Percentiles rank a stretch among this genome's conserved stretches.
Conservation (phyloP, 2,888 invertebrate species). For the Lypha dubia region DNA sequence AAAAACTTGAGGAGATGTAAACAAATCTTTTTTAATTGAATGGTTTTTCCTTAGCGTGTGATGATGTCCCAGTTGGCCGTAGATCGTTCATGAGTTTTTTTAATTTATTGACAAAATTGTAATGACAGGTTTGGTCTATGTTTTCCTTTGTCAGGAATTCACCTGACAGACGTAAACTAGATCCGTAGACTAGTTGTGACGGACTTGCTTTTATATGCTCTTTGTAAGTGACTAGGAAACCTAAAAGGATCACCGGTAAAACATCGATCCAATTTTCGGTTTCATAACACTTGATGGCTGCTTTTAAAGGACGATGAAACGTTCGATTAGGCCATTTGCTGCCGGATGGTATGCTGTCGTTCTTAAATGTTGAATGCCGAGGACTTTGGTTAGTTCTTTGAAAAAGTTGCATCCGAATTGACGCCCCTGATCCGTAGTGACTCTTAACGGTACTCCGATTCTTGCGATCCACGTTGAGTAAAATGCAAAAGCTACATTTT, state of each 20-base stretch:
- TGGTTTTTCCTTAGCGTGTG: too few relatives aligned
- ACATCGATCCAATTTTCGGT: too few relatives aligned
- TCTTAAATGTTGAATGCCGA: neutral
- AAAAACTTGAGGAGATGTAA: too few relatives aligned
- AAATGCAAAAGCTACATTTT: neutral
- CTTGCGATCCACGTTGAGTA: neutral
- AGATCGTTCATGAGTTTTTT: too few relatives aligned
- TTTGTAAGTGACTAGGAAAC: neutral
- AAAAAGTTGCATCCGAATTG: neutral
- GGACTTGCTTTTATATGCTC: neutral
- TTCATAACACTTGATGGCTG: too few relatives aligned
- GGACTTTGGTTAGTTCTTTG: neutral
- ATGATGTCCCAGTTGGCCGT: too few relatives aligned
- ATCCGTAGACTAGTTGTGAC: neutral
- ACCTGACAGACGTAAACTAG: neutral
- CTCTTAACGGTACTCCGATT: neutral
- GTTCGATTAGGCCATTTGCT: neutral
- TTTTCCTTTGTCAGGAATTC: neutral
- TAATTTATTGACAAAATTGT: neutral
- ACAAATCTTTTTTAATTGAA: too few relatives aligned
- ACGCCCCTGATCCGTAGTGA: neutral
- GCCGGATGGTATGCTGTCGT: conserved; percentile 1
- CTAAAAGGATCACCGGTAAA: neutral
- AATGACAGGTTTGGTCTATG: neutral
- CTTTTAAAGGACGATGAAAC: neutral